Conservation (phyloP, 1,140 invertebrate species). For the Druon quercuslanigerum region DNA sequence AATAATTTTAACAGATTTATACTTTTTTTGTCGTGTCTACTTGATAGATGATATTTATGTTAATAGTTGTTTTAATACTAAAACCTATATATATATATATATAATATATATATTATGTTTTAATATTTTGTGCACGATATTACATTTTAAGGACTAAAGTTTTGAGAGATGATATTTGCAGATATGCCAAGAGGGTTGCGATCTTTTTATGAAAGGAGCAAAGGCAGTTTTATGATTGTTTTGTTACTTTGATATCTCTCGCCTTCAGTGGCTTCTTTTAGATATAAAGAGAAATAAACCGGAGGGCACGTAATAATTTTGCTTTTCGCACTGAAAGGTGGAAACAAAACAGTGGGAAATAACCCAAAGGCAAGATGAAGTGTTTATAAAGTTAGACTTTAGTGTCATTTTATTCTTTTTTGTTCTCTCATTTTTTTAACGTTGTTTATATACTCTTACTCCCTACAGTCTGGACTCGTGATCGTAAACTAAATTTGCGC, state of each 20-base stretch:
- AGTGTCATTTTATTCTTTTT: constrained; percentile 2
- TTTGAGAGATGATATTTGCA: background rate
- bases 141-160: constrained; percentile 3
- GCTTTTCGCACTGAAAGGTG: background rate
- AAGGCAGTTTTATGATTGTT: constrained; percentile 19
- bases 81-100: too few species aligned
- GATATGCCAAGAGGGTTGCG: constrained; percentile 14
- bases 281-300: background rate
- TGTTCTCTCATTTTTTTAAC: background rate
- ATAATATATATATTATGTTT: background rate
- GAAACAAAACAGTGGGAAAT: background rate
- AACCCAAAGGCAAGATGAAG: constrained; percentile 2
- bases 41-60: too few species aligned
- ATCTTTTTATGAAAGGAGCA: background rate
- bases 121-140: background rate
- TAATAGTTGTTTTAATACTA: too few species aligned
- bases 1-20: too few species aligned
- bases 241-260: background rate
- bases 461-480: background rate
- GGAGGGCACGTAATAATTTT: too few species aligned
- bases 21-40: too few species aligned
- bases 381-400: constrained; percentile 5
- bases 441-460: background rate
- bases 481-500: background rate
- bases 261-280: background rate